A percentile compares a stretch with the other conserved stretches of the same genome.
Conservation (phyloP, 2,113 vertebrate species). For the Gymnogyps californianus region DNA sequence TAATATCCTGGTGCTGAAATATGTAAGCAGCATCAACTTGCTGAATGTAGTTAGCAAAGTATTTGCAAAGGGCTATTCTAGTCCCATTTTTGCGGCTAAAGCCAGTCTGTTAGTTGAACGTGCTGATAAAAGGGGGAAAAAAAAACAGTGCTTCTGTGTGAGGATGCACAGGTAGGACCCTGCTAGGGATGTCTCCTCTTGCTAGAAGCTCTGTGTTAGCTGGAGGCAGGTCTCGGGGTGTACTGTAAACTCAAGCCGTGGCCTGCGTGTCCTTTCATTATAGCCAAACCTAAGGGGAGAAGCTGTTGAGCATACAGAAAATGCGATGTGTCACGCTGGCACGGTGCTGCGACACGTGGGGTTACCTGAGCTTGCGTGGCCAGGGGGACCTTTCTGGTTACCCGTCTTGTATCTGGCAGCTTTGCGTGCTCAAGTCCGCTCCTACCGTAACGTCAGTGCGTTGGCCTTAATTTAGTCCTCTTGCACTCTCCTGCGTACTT, state of each 20-base stretch:
- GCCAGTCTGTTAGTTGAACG: fast-evolving
- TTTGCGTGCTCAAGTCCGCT: neutral
- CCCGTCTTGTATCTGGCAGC: neutral
- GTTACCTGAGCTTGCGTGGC: fast-evolving
- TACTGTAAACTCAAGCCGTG: fast-evolving
- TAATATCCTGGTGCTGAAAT: neutral
- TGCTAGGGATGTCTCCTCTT: neutral
- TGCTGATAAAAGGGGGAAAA: neutral
- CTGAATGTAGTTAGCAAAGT: neutral
- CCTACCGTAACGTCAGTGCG: fast-evolving
- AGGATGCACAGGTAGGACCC: neutral
- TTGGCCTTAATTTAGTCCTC: neutral
- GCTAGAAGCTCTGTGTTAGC: neutral
- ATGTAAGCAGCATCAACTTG: neutral
- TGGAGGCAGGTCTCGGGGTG: neutral
- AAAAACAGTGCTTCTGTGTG: neutral
- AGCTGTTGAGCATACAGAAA: neutral
- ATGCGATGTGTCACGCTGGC: fast-evolving
- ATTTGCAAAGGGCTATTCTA: neutral
- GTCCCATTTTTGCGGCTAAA: neutral
- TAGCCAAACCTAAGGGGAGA: neutral
- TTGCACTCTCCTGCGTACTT: neutral
- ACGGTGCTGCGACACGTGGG: fast-evolving
- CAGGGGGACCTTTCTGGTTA: neutral
- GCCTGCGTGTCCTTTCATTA: fast-evolving